phyloP scores from a whole-genome alignment of 2,797 vertebrate genomes.

The Leucoraja ocellata region DNA sequence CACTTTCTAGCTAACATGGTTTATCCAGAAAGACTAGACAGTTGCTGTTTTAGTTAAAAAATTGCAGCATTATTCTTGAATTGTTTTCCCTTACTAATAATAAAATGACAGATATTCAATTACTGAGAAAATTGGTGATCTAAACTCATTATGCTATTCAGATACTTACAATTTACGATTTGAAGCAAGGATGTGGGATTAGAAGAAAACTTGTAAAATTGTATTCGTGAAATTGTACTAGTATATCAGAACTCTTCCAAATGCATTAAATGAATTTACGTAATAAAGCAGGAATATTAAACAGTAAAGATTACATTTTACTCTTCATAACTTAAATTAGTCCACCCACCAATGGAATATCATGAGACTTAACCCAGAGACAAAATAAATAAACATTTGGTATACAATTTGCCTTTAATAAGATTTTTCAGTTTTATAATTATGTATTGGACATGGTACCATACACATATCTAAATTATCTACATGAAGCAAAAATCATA shows the following conservation, averaged over 20 bases:
- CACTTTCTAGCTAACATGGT: background rate
- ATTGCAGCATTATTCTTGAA: background rate
- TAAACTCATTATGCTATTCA: background rate
- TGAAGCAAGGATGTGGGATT: background rate
- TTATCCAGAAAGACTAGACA: background rate
- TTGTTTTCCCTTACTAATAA: background rate
- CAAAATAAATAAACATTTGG: slow-evolving; percentile 6
- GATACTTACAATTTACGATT: background rate
- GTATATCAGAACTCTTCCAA: slow-evolving; percentile 13
- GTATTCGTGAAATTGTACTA: background rate
- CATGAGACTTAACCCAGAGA: background rate
- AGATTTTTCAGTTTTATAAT: slow-evolving; percentile 37
- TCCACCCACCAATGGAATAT: background rate
- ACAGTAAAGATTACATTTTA: background rate
- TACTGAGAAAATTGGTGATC: background rate
- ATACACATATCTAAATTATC: slow-evolving; percentile 36
- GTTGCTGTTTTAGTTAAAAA: background rate
- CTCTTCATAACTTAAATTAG: background rate
- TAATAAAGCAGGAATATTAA: background rate
- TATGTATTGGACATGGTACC: slow-evolving; percentile 36
- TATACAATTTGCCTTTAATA: slow-evolving; percentile 36
- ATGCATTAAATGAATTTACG: background rate
- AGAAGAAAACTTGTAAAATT: background rate
- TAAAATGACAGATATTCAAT: background rate
- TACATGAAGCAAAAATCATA: slow-evolving; percentile 38